Conservation (phyloP, 2,888 invertebrate species). For the Drosophila cognata region DNA sequence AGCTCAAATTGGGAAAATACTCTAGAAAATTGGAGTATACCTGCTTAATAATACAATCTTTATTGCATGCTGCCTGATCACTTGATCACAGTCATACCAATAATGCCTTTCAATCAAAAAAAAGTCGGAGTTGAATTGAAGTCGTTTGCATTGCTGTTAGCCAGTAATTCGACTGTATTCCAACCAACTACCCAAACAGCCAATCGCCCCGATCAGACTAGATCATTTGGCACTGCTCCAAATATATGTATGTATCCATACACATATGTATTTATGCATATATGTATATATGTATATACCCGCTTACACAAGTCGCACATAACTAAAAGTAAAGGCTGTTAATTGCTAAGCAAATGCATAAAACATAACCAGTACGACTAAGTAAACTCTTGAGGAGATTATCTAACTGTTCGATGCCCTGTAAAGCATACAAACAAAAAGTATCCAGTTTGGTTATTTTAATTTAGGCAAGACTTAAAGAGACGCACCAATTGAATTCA, state of each 20-base stretch:
- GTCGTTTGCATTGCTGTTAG: constrained; percentile 31
- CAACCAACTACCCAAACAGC: background rate
- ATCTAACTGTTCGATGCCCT: constrained; percentile 29
- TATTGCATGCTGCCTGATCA: constrained; percentile 11
- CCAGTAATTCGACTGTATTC: constrained; percentile 25
- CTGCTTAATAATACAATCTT: background rate
- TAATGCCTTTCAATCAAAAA: constrained; percentile 32
- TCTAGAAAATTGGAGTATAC: background rate
- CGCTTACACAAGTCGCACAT: constrained; percentile 8
- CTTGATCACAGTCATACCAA: constrained; percentile 9
- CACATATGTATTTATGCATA: background rate
- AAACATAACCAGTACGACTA: constrained; percentile 50
- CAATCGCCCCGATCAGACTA: constrained; percentile 7
- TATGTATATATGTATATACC: background rate
- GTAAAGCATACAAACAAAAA: background rate
- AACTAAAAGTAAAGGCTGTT: constrained; percentile 43
- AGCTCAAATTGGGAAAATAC: background rate
- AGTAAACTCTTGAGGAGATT: background rate
- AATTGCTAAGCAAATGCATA: constrained; percentile 75
- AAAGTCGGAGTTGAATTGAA: constrained; percentile 18
- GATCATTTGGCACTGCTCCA: constrained; percentile 40
- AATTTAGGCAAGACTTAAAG: background rate
- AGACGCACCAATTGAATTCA: background rate
- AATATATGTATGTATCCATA: constrained; percentile 27
- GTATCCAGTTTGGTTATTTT: background rate